These are phyloP conservation scores for Leptura quadrifasciata DNA, from an alignment of 2,888 invertebrate genomes.

Conservation along the genomic window DNA sequence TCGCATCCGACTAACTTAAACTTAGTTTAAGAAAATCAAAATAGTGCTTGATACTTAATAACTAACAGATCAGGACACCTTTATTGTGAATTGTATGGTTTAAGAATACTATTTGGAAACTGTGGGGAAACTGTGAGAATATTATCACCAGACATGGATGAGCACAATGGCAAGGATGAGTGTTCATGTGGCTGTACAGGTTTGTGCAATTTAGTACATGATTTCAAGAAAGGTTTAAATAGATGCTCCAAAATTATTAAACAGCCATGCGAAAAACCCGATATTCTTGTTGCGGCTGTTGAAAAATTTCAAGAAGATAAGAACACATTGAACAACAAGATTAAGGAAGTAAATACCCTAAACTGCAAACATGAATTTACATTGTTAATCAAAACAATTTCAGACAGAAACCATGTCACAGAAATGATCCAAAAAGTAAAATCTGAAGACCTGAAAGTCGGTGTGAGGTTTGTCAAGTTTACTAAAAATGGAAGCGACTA, in stretches of 20 bases:
- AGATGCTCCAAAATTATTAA: conserved; percentile 27
- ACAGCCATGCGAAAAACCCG: conserved; percentile 21
- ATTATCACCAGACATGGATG: not conserved
- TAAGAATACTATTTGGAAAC: not conserved
- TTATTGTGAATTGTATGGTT: not conserved
- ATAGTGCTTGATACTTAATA: not conserved
- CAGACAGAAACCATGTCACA: conserved; percentile 1
- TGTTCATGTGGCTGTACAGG: conserved; percentile 15
- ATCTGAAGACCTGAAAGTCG: conserved; percentile 11
- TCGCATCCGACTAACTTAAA: too few relatives aligned
- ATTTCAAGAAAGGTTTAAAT: not conserved
- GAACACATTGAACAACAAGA: not conserved
- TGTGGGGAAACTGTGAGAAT: too few relatives aligned
- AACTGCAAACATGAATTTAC: not conserved
- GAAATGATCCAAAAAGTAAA: conserved; percentile 13
- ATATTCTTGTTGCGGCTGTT: conserved; percentile 23
- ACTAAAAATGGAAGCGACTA: not conserved
- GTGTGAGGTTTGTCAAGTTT: conserved; percentile 13
- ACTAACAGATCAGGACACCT: not conserved
- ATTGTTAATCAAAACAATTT: conserved; percentile 13
- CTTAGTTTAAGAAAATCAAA: too few relatives aligned
- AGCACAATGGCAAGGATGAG: not conserved
- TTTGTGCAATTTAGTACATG: not conserved
- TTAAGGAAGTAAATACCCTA: not conserved
- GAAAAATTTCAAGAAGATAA: conserved; percentile 20